Evolutionary conservation across 1,140 invertebrate genomes (phyloP), one percentile per base, ranked within the genome.

Genomic region (Cardiocondyla obscurior): DNA sequence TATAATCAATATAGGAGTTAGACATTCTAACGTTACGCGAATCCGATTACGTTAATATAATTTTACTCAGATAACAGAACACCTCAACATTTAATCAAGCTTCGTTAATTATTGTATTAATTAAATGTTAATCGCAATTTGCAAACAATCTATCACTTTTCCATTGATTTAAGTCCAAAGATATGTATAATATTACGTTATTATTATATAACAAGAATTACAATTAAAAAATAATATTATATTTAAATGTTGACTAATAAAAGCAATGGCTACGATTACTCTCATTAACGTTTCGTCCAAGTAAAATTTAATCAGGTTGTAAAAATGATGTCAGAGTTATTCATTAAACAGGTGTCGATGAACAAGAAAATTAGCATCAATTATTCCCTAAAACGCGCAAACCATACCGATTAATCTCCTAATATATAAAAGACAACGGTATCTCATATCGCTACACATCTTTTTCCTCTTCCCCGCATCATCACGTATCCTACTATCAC

Each of bases 401-500:
- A 33, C 5, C 46, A 30, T 39, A 67, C n/a, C 46, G 44, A 77
- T 77, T 77, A 22, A 77, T 67, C 33, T 22, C 33, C 62, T 42
- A 55, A 77, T 62, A 30, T 53, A 44, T 33, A n/a, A 55, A 36
- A 79, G 46, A 69, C 42, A 79, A 55, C 25, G 33, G 30, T 33
- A 22, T 36, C 62, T 53, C 62, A 30, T 53, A 76, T 62, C 72
- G 46, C 67, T 53, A 25, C 36, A 51, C 22, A 3, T 12, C 4
- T 33, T 3, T 7, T 14, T 2, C n/a, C 2, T 2, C 30, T 16
- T 5, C 3, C 2, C 46, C n/a, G 33, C 25, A 69, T 49, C 74
- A 55, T 57, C 33, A 36, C 46, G 62, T 77, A 53, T 39, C 22
- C n/a, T 33, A 33, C 60, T 77, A 77, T 77, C 74, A 67, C 60